These are phyloP conservation scores for Stenotaenia linearis DNA, from an alignment of 2,888 invertebrate genomes.

Conservation along the genomic window DNA sequence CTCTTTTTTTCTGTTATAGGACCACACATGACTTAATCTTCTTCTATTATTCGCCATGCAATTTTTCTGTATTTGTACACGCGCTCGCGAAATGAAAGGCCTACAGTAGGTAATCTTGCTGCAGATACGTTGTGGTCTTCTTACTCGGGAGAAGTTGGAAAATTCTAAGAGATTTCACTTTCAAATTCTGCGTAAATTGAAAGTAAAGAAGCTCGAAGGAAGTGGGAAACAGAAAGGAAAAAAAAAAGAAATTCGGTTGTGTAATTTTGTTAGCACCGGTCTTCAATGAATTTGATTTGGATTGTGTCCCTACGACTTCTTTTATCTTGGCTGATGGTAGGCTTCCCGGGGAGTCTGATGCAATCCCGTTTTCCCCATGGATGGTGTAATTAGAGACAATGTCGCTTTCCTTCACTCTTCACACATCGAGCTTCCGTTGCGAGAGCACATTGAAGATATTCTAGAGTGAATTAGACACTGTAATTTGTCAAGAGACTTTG, in stretches of 20 bases:
- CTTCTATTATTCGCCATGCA: slow-evolving; percentile 10
- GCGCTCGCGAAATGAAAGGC: background rate
- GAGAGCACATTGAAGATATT: slow-evolving; percentile 10
- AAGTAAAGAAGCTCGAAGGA: background rate
- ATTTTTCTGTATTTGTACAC: background rate
- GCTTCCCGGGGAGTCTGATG: slow-evolving; percentile 10
- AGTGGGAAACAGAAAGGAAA: background rate
- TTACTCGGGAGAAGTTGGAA: background rate
- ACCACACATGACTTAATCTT: background rate
- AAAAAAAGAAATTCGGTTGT: background rate
- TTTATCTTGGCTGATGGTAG: slow-evolving; percentile 17
- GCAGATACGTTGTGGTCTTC: background rate
- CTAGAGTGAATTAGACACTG: slow-evolving; percentile 23
- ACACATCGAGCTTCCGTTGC: slow-evolving; percentile 20
- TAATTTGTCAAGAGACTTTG: slow-evolving; percentile 24
- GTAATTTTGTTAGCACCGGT: slow-evolving; percentile 3
- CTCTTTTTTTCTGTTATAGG: background rate
- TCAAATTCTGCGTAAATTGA: background rate
- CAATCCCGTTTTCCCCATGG: slow-evolving; percentile 24
- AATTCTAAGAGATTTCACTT: background rate
- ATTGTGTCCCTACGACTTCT: slow-evolving; percentile 20
- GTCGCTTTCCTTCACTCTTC: slow-evolving; percentile 12
- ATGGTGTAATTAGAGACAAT: slow-evolving; percentile 26
- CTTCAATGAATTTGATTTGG: slow-evolving; percentile 23
- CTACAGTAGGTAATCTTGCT: background rate